Evolutionary conservation across 2,797 vertebrate species (phyloP).

Genomic region (Silurus lanzhouensis): DNA sequence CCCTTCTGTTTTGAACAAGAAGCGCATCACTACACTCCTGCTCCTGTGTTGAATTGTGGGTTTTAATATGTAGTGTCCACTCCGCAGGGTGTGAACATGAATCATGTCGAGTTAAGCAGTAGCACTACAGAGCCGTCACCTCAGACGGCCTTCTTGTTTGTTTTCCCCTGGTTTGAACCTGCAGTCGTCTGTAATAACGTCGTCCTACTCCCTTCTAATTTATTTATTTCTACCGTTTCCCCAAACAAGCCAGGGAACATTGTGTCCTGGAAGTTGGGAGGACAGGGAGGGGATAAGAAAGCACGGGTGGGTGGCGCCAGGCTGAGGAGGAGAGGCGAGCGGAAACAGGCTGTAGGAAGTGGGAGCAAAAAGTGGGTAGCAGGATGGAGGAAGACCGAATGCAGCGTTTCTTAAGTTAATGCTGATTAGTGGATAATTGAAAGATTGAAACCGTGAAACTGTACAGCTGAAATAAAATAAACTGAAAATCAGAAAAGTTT

Average conservation of each 20-base stretch:
- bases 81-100: neutral
- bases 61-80: neutral
- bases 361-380: conserved; percentile 15
- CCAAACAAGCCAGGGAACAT: conserved; percentile 72
- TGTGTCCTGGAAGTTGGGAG: conserved; percentile 68
- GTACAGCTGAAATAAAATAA: neutral
- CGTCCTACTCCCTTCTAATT: conserved; percentile 62
- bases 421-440: neutral
- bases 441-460: too few relatives aligned
- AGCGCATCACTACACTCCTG: too few relatives aligned
- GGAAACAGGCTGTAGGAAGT: conserved; percentile 26
- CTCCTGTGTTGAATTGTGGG: neutral
- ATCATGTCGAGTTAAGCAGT: neutral
- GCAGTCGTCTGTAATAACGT: conserved; percentile 57
- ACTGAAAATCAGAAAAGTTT: neutral
- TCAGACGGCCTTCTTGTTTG: conserved; percentile 62
- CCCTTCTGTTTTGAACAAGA: neutral
- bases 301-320: conserved; percentile 10
- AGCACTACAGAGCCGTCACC: conserved; percentile 25
- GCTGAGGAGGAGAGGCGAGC: conserved; percentile 24
- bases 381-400: neutral
- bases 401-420: neutral
- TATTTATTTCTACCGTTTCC: conserved; percentile 78
- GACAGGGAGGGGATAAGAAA: conserved; percentile 42
- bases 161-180: conserved; percentile 61